phyloP scores from a whole-genome alignment of 2,888 invertebrate genomes.

The Cephus pygmeus region DNA sequence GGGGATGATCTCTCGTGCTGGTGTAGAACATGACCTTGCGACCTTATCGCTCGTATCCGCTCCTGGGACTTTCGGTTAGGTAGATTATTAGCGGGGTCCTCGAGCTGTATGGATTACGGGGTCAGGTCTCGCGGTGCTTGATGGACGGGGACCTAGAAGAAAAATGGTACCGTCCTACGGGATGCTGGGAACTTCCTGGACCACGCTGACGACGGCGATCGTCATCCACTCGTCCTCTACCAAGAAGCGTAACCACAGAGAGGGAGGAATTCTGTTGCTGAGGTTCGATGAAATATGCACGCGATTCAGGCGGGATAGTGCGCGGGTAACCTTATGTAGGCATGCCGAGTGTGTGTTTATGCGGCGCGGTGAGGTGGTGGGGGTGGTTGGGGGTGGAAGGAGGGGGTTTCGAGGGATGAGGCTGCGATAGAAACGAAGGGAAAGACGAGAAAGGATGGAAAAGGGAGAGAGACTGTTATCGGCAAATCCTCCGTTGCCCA shows the following conservation, averaged over 20 bases:
- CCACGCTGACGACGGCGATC: neutral
- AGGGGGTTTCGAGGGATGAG: conserved; percentile 25
- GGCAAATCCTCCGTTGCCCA: neutral
- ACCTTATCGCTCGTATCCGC: neutral
- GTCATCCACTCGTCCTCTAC: neutral
- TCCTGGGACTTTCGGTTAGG: neutral
- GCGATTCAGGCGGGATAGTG: conserved; percentile 54
- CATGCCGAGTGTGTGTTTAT: conserved; percentile 52
- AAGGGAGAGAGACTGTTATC: conserved; percentile 25
- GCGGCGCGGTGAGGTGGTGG: conserved; percentile 17
- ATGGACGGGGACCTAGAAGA: neutral
- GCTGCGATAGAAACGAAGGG: conserved; percentile 29
- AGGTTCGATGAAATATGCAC: conserved; percentile 56
- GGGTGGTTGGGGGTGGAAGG: neutral
- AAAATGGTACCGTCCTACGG: too few relatives aligned
- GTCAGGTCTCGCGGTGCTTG: neutral
- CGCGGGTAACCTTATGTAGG: conserved; percentile 53
- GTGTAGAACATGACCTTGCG: neutral
- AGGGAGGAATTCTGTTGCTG: neutral
- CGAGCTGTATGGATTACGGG: neutral
- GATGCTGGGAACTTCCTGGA: neutral
- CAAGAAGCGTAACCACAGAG: neutral
- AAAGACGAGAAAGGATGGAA: conserved; percentile 14
- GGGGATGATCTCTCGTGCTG: neutral
- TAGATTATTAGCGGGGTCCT: neutral